Percentiles rank a stretch among this genome's conserved stretches.
phyloP scores from a whole-genome alignment of 1,140 invertebrate species.

The Drosophila sulfurigaster region DNA sequence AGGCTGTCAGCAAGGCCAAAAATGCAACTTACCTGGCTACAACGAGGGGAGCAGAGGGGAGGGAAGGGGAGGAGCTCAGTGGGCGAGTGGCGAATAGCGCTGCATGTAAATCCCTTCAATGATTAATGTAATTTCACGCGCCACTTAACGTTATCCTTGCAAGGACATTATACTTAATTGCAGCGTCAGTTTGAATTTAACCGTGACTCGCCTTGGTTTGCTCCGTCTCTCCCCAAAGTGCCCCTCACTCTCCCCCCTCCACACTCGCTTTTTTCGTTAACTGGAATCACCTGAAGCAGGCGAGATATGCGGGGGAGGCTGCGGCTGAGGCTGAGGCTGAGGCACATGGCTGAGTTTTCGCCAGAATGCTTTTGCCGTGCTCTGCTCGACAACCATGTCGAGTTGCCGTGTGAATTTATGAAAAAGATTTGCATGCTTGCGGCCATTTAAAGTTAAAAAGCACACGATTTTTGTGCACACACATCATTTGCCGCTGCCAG shows the following conservation, averaged over 20 bases:
- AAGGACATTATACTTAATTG: constrained; percentile 85
- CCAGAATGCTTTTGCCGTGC: constrained; percentile 13
- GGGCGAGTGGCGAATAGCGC: constrained; percentile 14
- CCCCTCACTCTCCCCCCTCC: neutral
- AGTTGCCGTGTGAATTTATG: constrained; percentile 72
- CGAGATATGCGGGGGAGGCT: neutral
- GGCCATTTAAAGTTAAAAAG: constrained; percentile 81
- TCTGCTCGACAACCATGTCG: constrained; percentile 30
- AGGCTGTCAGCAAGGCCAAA: constrained; percentile 30
- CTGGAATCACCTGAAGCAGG: constrained; percentile 19
- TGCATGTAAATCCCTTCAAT: constrained; percentile 83
- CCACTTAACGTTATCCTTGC: constrained; percentile 84
- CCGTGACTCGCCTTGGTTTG: constrained; percentile 49
- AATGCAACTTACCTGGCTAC: constrained; percentile 34
- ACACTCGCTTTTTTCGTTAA: constrained; percentile 31
- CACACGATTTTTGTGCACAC: constrained; percentile 61
- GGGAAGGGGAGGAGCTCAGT: neutral
- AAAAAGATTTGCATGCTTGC: constrained; percentile 80
- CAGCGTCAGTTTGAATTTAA: constrained; percentile 82
- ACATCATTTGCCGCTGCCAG: constrained; percentile 49
- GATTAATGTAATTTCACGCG: constrained; percentile 85
- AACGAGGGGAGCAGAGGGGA: no score
- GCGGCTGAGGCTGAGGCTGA: neutral
- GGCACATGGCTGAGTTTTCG: neutral
- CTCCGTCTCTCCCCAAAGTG: no score